Evolutionary conservation across 2,113 vertebrate genomes (phyloP).

Genomic region (Mormoops blainvillei): DNA sequence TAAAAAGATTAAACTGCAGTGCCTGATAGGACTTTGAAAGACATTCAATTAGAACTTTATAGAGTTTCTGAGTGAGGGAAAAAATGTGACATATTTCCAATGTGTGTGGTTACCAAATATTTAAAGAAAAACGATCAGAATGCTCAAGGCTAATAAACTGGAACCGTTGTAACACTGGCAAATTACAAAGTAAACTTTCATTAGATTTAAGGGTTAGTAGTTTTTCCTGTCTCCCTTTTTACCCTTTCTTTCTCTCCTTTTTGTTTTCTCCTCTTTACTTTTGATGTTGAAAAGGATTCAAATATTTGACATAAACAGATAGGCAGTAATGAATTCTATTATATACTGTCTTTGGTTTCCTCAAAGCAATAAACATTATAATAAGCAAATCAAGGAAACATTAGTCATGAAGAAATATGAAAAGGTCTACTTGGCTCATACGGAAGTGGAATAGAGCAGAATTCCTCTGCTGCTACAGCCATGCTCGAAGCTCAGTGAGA

Average conservation of each 20-base stretch:
- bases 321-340: neutral
- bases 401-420: neutral
- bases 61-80: neutral
- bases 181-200: neutral
- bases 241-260: neutral
- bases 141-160: neutral
- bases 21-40: conserved; percentile 24
- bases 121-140: conserved; percentile 1
- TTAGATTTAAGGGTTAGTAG: neutral
- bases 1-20: conserved; percentile 42
- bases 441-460: neutral
- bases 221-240: neutral
- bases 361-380: neutral
- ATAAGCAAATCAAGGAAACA: neutral
- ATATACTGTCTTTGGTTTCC: neutral
- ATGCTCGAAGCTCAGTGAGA: neutral
- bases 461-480: neutral
- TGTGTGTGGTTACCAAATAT: neutral
- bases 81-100: neutral
- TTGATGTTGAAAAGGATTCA: neutral
- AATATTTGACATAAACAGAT: neutral
- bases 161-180: neutral
- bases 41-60: conserved; percentile 28
- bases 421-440: neutral
- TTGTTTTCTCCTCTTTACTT: neutral